Conservation (phyloP, 2,888 invertebrate species). For the Polydrusus pterygomalis region DNA sequence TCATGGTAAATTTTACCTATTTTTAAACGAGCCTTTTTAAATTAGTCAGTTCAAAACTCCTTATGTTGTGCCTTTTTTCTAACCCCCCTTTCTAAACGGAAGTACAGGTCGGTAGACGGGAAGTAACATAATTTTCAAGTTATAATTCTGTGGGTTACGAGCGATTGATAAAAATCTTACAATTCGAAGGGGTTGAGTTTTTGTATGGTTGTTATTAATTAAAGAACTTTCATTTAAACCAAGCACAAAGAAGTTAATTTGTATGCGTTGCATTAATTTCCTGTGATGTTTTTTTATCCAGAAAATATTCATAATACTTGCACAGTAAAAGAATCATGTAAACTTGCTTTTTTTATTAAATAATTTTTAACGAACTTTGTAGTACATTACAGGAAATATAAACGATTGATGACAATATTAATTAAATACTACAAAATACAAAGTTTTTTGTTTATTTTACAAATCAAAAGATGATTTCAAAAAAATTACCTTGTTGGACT, state of each 20-base stretch:
- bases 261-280: background rate
- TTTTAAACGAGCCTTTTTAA: constrained; percentile 12
- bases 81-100: constrained; percentile 38
- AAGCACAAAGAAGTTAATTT: constrained; percentile 4
- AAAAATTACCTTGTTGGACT: no score
- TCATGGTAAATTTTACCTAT: background rate
- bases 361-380: no score
- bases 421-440: no score
- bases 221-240: constrained; percentile 30
- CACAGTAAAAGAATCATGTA: background rate
- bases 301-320: background rate
- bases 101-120: constrained; percentile 48
- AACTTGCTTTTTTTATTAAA: no score
- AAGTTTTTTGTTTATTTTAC: no score
- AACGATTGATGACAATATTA: no score
- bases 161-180: constrained; percentile 46
- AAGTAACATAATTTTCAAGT: constrained; percentile 52
- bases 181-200: constrained; percentile 29
- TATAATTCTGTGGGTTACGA: constrained; percentile 43
- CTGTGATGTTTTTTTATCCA: background rate
- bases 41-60: constrained; percentile 23
- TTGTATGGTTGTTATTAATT: constrained; percentile 27
- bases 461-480: no score
- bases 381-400: no score
- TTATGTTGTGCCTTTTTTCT: constrained; percentile 32